Evolutionary conservation across 2,888 invertebrate species (phyloP), one percentile per base, ranked within the genome.

Genomic region (Escarpia spicata): DNA sequence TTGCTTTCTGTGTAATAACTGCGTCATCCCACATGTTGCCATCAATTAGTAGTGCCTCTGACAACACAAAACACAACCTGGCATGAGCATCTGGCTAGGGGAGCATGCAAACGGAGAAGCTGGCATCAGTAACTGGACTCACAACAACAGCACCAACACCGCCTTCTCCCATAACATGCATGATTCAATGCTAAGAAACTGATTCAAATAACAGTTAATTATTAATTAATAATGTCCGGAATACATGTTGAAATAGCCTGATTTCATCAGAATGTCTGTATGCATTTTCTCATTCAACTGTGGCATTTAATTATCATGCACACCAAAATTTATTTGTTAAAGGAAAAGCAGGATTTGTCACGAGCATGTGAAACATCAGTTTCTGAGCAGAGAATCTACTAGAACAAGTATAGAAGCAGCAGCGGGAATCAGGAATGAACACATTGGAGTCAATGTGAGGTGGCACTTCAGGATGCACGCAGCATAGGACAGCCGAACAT

Each of bases 41-140:
- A 52, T 91, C 91, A 45, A 91, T 43, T 45, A 91, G 58, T 37
- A 91, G 91, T 52, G 91, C 91, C n/a, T 91, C 91, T 91, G 75
- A 26, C 75, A 75, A 75, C 75, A 75, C 75, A 75, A 75, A 75
- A 75, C 75, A 75, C 75, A 75, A 75, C 75, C 75, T 26, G 75
- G 75, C 75, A 75, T 75, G 26, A 75, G 75, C 75, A 75, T 75
- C 75, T 75, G 26, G 75, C 75, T 19, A 75, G 52, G 75, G 75
- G 19, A 75, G 75, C 75, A 75, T 75, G 75, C 75, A 75, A 75
- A 75, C 19, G n/a, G 60, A 26, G 75, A 75, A 75, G 19, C 75
- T 75, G 75, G 75, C 75, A 75, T 75, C 75, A 26, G 75, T 26
- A 75, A 75, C 75, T 75, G 75, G 3, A 75, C 75, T 75, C 75